Evolutionary conservation across 2,113 vertebrate genomes (phyloP).

Genomic region (Spea bombifrons): DNA sequence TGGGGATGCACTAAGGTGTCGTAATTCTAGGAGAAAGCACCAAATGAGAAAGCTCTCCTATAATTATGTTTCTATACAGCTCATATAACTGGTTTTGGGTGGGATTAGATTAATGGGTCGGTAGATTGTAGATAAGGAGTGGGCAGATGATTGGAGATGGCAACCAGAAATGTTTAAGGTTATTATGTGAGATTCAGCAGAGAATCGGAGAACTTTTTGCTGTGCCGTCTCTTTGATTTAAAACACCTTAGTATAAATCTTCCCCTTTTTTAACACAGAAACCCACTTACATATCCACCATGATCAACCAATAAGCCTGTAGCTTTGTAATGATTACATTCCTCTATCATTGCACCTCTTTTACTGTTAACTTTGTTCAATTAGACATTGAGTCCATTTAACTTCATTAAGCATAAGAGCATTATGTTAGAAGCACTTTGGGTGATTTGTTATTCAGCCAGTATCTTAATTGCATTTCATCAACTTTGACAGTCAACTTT

Average conservation of each 20-base stretch:
- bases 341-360: background rate
- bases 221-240: background rate
- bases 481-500: background rate
- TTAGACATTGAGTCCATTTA: background rate
- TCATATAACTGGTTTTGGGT: too few species aligned
- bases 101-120: too few species aligned
- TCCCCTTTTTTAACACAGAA: background rate
- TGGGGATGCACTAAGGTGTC: too few species aligned
- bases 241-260: background rate
- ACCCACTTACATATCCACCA: background rate
- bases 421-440: background rate
- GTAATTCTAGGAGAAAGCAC: too few species aligned
- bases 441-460: background rate
- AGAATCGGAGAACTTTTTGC: background rate
- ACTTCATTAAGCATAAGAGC: background rate
- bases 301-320: background rate
- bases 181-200: too few species aligned
- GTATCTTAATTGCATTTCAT: background rate
- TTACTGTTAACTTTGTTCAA: too few species aligned
- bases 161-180: too few species aligned
- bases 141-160: too few species aligned
- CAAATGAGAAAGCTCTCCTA: too few species aligned
- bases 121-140: too few species aligned
- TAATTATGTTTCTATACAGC: too few species aligned
- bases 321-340: slow-evolving; percentile 10